A percentile compares a stretch with the other conserved stretches of the same genome.
Evolutionary conservation across 2,888 invertebrate species (phyloP).

Genomic region (Chymomyza fuscimana): DNA sequence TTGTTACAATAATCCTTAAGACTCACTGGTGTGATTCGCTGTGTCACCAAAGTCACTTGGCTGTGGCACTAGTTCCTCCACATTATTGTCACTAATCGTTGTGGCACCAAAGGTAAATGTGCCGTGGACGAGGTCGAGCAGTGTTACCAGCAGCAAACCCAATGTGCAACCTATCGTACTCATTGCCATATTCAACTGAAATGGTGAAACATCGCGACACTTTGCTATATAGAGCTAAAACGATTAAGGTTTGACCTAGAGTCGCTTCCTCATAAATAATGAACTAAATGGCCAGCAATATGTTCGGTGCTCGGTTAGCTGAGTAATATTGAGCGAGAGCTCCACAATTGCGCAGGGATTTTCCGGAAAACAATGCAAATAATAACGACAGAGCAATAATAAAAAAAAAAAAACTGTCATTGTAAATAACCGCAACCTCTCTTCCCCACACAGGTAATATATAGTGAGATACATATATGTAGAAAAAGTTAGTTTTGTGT

Average conservation of each 20-base stretch:
- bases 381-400: conserved; percentile 3
- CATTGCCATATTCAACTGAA: conserved; percentile 57
- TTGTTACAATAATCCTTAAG: neutral
- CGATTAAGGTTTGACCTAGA: conserved; percentile 28
- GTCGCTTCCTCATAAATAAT: conserved; percentile 47
- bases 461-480: conserved; percentile 21
- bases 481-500: conserved; percentile 34
- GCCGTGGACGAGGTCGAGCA: conserved; percentile 15
- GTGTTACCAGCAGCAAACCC: conserved; percentile 34
- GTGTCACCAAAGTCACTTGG: conserved; percentile 47
- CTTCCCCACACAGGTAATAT: neutral
- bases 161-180: conserved; percentile 37
- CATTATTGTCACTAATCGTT: conserved; percentile 23
- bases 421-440: neutral
- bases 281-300: conserved; percentile 35
- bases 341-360: conserved; percentile 16
- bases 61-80: conserved; percentile 28
- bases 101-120: conserved; percentile 53
- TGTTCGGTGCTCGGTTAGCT: conserved; percentile 12
- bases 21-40: conserved; percentile 56
- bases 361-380: conserved; percentile 14
- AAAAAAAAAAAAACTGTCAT: neutral
- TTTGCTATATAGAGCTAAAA: conserved; percentile 50
- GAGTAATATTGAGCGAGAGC: conserved; percentile 7
- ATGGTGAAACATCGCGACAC: conserved; percentile 29